Evolutionary conservation across 2,888 invertebrate species (phyloP).

Genomic region (Drosophila heteroneura): DNA sequence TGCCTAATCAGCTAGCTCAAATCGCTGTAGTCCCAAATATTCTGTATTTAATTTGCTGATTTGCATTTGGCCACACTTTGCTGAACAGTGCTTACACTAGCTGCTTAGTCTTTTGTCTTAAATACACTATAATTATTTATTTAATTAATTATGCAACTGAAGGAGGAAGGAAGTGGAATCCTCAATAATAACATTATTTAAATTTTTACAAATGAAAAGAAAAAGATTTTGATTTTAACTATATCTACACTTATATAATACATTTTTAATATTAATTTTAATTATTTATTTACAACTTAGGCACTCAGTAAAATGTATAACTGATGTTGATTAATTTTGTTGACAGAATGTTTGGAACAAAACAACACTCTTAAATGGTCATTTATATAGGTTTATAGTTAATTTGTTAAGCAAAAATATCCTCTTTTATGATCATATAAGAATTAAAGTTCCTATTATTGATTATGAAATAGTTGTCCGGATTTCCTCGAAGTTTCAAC

Average conservation of each 20-base stretch:
- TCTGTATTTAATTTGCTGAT: constrained; percentile 70
- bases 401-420: neutral
- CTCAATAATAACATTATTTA: neutral
- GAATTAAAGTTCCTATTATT: neutral
- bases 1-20: constrained; percentile 63
- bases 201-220: neutral
- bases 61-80: constrained; percentile 31
- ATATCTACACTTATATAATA: neutral
- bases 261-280: neutral
- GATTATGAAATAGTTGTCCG: neutral
- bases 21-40: constrained; percentile 56
- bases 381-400: neutral
- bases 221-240: neutral
- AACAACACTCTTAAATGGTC: neutral
- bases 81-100: neutral
- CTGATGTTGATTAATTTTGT: neutral
- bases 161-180: neutral
- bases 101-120: neutral
- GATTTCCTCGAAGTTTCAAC: neutral
- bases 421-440: neutral
- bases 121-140: neutral
- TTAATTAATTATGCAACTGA: neutral
- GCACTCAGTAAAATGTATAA: neutral
- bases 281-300: neutral
- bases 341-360: neutral